A percentile compares a stretch with the other conserved stretches of the same genome.
Evolutionary conservation across 2,888 invertebrate species (phyloP).

Genomic region (Drosophila formosana): DNA sequence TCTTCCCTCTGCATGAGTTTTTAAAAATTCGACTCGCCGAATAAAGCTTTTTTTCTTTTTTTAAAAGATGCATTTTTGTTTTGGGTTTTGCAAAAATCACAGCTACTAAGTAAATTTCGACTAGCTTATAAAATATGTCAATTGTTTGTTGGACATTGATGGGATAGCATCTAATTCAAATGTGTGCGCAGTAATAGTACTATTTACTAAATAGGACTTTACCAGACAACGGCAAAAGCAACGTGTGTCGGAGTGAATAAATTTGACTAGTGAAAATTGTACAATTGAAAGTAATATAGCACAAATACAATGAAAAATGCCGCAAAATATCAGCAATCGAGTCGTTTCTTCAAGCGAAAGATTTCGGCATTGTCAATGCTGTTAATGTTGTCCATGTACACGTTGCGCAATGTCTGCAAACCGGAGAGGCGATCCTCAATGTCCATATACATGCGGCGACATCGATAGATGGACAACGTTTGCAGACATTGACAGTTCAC

Average conservation of each 20-base stretch:
- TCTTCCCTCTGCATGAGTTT: neutral
- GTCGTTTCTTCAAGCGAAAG: constrained; percentile 81
- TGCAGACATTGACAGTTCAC: constrained; percentile 85
- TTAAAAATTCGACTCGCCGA: neutral
- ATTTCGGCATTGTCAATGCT: constrained; percentile 82
- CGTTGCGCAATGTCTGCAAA: constrained; percentile 77
- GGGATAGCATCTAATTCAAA: constrained; percentile 13
- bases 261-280: constrained; percentile 81
- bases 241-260: neutral
- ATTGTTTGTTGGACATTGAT: constrained; percentile 39
- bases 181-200: constrained; percentile 8
- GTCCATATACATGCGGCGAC: constrained; percentile 83
- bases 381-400: constrained; percentile 81
- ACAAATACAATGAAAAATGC: constrained; percentile 83
- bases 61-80: neutral
- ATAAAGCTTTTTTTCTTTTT: neutral
- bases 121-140: constrained; percentile 25
- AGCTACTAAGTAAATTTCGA: constrained; percentile 45
- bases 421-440: constrained; percentile 82
- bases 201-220: neutral
- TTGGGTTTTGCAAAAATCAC: constrained; percentile 40
- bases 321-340: constrained; percentile 85
- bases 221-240: constrained; percentile 3
- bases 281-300: constrained; percentile 84
- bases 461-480: constrained; percentile 82